Base-by-base conservation (phyloP, 2,797 vertebrate genomes). In the Neopelma chrysocephalum region DNA sequence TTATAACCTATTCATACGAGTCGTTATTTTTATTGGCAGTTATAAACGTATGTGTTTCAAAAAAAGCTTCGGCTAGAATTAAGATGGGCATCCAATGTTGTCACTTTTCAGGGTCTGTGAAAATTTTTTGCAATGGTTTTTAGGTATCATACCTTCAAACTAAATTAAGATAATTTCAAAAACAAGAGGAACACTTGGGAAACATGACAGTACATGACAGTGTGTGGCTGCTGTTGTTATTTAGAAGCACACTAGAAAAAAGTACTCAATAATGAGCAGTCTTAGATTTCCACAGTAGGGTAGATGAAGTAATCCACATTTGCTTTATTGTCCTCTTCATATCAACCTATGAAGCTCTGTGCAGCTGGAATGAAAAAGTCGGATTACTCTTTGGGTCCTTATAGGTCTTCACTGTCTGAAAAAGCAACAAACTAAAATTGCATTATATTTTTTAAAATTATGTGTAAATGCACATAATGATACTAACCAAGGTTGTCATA, bases 361-460 rank as follows among this genome's bases (percentile, higher is more conserved):
- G 38, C 5, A 38, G 19, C 61, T 57, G 32, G 15, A 80, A 71
- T 29, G 18, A 27, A 86, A 82, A 85, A 29, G 5, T 48, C 23
- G 48, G 26, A 17, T 58, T 82, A 31, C 3, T 51, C 29, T 58
- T 54, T 8, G 2, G 4, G 56, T 62, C 11, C n/a, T 14, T 50
- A 9, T 15, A 43, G 11, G 20, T 57, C 51, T 78, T 81, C 29
- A 19, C 10, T 70, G 40, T 45, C 40, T 70, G 45, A 82, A 96
- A 89, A 60, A 31, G 1, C 1, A 64, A 58, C 7, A 13, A 85
- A 45, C 6, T 4, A 45, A 89, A 85, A 89, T 21, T 87, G 5
- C 8, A 58, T 84, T 18, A 17, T 9, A 48, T 90, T 92, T 84
- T 47, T 62, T 81, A 69, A 82, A 94, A 73, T 77, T 60, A 23